Evolutionary conservation across 2,113 vertebrate genomes (phyloP).

Genomic region (Thunnus thynnus): DNA sequence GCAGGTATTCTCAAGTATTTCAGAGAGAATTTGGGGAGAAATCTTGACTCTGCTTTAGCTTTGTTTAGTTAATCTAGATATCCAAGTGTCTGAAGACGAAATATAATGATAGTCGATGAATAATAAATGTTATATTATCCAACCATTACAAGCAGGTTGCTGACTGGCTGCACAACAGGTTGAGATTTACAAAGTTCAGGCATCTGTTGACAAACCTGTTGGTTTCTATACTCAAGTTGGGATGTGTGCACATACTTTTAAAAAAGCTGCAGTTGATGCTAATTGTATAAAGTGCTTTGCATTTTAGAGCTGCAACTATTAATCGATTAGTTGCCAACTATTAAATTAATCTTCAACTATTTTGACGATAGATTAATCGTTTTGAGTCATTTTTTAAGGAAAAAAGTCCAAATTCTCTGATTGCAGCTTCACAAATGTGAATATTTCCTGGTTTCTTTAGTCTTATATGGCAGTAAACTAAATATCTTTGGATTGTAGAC

Average conservation of each 20-base stretch:
- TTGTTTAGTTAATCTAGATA: neutral
- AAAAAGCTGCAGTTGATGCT: neutral
- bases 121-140: neutral
- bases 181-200: neutral
- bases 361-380: too few relatives aligned
- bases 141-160: neutral
- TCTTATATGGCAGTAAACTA: too few relatives aligned
- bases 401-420: too few relatives aligned
- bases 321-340: too few relatives aligned
- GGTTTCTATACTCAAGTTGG: neutral
- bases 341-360: too few relatives aligned
- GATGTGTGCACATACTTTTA: neutral
- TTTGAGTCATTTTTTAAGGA: too few relatives aligned
- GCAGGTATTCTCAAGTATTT: neutral
- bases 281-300: neutral
- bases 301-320: neutral
- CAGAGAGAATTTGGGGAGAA: neutral
- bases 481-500: too few relatives aligned
- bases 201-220: constrained; percentile 1
- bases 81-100: neutral
- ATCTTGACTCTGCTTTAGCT: neutral
- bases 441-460: too few relatives aligned
- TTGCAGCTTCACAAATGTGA: too few relatives aligned
- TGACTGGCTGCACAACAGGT: neutral
- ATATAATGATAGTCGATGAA: neutral